Conservation (phyloP, 2,888 invertebrate genomes). For the Timandra comae region DNA sequence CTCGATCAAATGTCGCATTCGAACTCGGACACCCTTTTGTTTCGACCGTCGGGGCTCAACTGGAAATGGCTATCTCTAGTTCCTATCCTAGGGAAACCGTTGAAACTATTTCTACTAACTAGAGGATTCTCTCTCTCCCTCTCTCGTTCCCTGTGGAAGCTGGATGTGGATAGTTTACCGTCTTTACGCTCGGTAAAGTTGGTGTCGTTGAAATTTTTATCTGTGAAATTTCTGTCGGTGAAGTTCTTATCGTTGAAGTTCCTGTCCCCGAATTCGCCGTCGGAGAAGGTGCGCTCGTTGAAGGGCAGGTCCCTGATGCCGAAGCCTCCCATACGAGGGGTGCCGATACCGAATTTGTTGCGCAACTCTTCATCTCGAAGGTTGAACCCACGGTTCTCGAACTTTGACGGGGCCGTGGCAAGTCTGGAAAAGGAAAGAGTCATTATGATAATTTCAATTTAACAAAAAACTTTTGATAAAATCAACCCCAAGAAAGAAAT, state of each 20-base stretch:
- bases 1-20: constrained; percentile 76
- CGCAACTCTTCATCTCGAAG: constrained; percentile 64
- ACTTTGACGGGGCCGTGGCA: constrained; percentile 50
- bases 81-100: constrained; percentile 64
- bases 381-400: constrained; percentile 62
- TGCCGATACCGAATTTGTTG: constrained; percentile 64
- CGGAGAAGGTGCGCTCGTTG: constrained; percentile 60
- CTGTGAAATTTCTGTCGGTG: constrained; percentile 48
- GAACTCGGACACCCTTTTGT: constrained; percentile 78
- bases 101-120: constrained; percentile 71
- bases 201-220: constrained; percentile 40
- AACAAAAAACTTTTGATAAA: background rate
- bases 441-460: constrained; percentile 1
- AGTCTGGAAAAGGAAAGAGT: constrained; percentile 54
- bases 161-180: constrained; percentile 50
- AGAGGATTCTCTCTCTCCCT: constrained; percentile 64
- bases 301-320: constrained; percentile 67
- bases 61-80: constrained; percentile 63
- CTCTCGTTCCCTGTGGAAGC: constrained; percentile 57
- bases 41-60: constrained; percentile 65
- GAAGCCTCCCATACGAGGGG: constrained; percentile 69
- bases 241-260: constrained; percentile 56
- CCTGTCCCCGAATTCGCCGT: constrained; percentile 63
- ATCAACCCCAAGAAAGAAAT: no score
- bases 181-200: constrained; percentile 48